Percentiles rank a stretch among this genome's conserved stretches.
phyloP scores from a whole-genome alignment of 1,140 invertebrate genomes.

The Sycophaga agraensis region DNA sequence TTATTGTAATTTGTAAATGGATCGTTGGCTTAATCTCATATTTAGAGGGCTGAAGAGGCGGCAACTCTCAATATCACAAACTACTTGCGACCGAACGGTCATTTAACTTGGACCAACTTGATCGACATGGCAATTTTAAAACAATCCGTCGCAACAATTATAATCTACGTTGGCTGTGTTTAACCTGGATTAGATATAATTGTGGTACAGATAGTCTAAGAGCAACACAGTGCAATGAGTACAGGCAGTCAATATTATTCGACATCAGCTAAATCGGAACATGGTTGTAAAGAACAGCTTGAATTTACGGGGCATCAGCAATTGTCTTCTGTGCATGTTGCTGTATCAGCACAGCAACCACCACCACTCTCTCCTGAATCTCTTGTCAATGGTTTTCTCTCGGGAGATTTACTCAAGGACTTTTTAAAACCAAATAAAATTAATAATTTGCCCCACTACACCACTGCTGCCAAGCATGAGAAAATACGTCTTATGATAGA shows the following conservation, averaged over 20 bases:
- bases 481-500: constrained; percentile 56
- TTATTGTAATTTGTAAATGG: constrained; percentile 26
- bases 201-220: constrained; percentile 16
- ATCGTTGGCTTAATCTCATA: neutral
- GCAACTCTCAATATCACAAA: no score
- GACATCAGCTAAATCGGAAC: constrained; percentile 3
- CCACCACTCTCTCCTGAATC: neutral
- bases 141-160: no score
- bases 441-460: constrained; percentile 40
- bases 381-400: constrained; percentile 47
- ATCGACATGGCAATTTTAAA: neutral
- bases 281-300: constrained; percentile 27
- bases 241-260: constrained; percentile 31
- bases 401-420: constrained; percentile 45
- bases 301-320: neutral
- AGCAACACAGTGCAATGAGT: constrained; percentile 39
- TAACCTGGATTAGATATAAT: constrained; percentile 30
- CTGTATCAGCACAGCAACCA: neutral
- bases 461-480: constrained; percentile 45
- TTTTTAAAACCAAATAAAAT: constrained; percentile 46
- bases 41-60: constrained; percentile 28
- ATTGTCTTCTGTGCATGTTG: neutral
- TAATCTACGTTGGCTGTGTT: neutral
- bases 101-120: no score
- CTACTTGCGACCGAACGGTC: no score